Evolutionary conservation across 2,113 vertebrate genomes (phyloP), one percentile per base, ranked within the genome.

Genomic region (Canis aureus): DNA sequence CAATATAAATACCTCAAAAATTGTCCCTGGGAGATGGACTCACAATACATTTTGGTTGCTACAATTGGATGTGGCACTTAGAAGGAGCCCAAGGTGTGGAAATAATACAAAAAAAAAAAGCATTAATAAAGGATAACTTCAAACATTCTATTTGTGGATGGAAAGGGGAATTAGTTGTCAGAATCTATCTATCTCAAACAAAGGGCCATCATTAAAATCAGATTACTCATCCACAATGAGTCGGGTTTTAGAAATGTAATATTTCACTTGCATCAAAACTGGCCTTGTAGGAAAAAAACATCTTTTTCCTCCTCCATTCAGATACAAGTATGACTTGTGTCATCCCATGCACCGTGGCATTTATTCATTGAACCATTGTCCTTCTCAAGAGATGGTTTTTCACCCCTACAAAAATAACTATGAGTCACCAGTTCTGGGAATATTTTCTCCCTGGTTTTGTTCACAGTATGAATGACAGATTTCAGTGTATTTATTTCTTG

Each of bases 351-450:
- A 80, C 1, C 64, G 35, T 35, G 95, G 55, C 79, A 38, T 97
- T 97, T 98, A 64, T 86, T 97, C 92, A 85, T 8, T 93, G 95
- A 97, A 96, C 71, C 85, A 15, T 32, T 98, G 95, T 95, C 95
- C 95, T 97, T 98, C 96, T 98, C 91, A 53, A 79, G 84, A 94
- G 59, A 93, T 87, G 60, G 62, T 88, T 93, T 95, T 97, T 98
- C 94, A 98, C 95, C 35, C 8, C 85, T 87, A 51, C 83, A 97
- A 96, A 97, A 98, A 95, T 95, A 97, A 82, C 91, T 74, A 85
- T 98, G 98, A 99, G 94, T 99, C 98, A 98, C 8, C 11, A 29
- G 55, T 93, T 97, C 97, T 98, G 66, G 95, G 92, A 97, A 92
- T 98, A 92, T 80, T 92, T 93, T 97, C 71, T 89, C 64, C 66